A percentile compares a stretch with the other conserved stretches of the same genome.
These are phyloP conservation scores for Cotesia glomerata DNA, from an alignment of 1,140 invertebrate species.

Conservation along the genomic window DNA sequence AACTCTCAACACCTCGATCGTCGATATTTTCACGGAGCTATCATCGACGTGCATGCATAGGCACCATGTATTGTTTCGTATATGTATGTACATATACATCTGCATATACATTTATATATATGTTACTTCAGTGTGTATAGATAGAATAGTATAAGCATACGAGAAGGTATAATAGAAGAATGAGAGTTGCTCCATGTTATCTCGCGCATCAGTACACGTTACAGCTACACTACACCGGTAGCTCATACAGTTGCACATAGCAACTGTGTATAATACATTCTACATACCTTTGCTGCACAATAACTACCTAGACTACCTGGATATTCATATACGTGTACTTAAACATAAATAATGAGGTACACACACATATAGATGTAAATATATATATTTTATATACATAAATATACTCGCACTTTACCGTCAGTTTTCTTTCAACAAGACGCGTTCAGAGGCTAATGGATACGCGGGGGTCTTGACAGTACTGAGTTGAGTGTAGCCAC, in stretches of 20 bases:
- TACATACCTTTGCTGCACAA: too few relatives aligned
- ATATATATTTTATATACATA: neutral
- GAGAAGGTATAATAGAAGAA: too few relatives aligned
- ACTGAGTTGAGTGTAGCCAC: neutral
- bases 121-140: too few relatives aligned
- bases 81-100: constrained; percentile 5
- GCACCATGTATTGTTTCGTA: neutral
- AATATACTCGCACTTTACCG: constrained; percentile 10
- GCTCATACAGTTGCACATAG: neutral
- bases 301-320: too few relatives aligned
- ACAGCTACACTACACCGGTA: too few relatives aligned
- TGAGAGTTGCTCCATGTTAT: too few relatives aligned
- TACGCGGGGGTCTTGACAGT: neutral
- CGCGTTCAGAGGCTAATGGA: constrained; percentile 20
- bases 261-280: too few relatives aligned
- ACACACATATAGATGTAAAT: too few relatives aligned
- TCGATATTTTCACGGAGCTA: constrained; percentile 15
- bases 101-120: neutral
- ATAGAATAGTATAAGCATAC: too few relatives aligned
- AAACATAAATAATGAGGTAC: neutral
- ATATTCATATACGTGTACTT: too few relatives aligned
- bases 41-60: neutral
- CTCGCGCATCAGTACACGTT: too few relatives aligned
- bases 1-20: constrained; percentile 20
- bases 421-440: constrained; percentile 20